phyloP scores from a whole-genome alignment of 2,797 vertebrate species.

The Myiothlypis coronata region DNA sequence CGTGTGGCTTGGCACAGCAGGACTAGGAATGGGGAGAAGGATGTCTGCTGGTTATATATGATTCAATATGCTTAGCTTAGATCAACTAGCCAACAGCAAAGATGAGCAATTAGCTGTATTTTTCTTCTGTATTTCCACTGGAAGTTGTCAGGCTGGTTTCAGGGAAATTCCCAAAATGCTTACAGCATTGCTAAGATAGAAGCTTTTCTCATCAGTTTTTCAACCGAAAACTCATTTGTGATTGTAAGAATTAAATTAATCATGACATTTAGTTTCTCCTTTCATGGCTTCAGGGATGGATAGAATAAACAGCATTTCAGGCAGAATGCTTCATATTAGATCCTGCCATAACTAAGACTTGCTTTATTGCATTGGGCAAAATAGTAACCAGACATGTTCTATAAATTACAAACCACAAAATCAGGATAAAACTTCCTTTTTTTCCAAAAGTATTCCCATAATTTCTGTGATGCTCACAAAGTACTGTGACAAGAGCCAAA shows the following conservation, averaged over 20 bases:
- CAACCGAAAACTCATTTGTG: background rate
- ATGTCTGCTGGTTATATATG: background rate
- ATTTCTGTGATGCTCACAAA: background rate
- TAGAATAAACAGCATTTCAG: background rate
- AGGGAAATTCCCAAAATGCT: background rate
- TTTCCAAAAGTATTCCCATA: background rate
- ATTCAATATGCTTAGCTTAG: background rate
- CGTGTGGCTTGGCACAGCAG: background rate
- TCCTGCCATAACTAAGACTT: background rate
- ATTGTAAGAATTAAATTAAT: background rate
- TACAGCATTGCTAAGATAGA: background rate
- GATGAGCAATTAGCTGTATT: background rate
- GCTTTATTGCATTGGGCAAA: background rate
- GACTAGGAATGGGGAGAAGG: background rate
- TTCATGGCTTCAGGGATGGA: background rate
- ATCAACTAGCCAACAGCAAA: background rate
- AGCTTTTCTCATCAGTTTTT: background rate
- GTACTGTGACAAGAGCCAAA: background rate
- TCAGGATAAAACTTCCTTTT: background rate
- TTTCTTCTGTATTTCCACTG: background rate
- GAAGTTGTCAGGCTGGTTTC: background rate
- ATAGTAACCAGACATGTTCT: background rate
- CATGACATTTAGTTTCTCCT: background rate
- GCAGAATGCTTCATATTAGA: background rate
- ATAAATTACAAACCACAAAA: background rate